Evolutionary conservation across 1,140 invertebrate species (phyloP), one percentile per base, ranked within the genome.

Genomic region (Belonocnema kinseyi): DNA sequence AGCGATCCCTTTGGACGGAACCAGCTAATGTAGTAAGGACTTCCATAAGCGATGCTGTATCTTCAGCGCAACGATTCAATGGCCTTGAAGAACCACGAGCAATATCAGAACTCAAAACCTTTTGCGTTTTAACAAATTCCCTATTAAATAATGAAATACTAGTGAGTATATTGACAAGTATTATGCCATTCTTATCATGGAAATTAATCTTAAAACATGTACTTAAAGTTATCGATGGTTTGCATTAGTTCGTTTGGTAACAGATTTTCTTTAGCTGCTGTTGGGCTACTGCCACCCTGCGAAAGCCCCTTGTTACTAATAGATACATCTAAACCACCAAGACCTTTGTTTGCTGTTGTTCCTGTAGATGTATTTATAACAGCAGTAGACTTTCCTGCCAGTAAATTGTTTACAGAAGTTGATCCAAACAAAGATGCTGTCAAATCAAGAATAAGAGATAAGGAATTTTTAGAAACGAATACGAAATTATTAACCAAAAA

Each of bases 81-180:
- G 95, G 93, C 85, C 95, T 94, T 14, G 93, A 93, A 4, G 95
- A 95, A 53, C 94, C 93, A 72, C 96, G 91, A 74, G 96, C 94
- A 73, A 97, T 95, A 82, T 97, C 96, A 1, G 97, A 97, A 80
- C 95, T 95, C 11, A 96, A 91, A 0, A 92, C 92, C 89, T 97
- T 98, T 87, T 97, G 96, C 73, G 95, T 94, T 91, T 97, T 97
- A 0, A 97, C 95, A 91, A 95, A 95, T 74, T 94, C 94, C 84
- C 97, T 97, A 80, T 93, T 93, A 33, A 91, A 86, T 56, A 73
- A 77, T 94, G 93, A 70, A 94, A 92, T 19, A 46, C 7, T 8
- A 11, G 10, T 46, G 10, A 46, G 10, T 10, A 11, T 46, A 46
- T 46, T 46, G 40, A 46, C 7, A 46, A 10, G 40, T 10, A 46